Evolutionary conservation across 2,888 invertebrate genomes (phyloP).

Genomic region (Sipha maydis): DNA sequence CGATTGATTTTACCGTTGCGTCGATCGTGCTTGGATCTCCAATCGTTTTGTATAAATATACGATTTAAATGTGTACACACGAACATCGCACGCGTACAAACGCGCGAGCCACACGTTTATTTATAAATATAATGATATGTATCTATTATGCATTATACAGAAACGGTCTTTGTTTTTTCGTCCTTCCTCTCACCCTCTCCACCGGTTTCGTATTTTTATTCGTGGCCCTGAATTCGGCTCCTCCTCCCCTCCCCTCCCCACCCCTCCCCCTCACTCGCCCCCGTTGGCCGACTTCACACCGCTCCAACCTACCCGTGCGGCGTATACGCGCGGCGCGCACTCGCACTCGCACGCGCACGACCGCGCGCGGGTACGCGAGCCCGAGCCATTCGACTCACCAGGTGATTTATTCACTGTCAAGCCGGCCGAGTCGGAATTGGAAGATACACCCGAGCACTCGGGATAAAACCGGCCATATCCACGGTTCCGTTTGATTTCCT

Average conservation of each 20-base stretch:
- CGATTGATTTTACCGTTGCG: too few relatives aligned
- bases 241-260: background rate
- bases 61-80: too few relatives aligned
- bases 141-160: background rate
- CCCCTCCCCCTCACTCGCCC: too few relatives aligned
- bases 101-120: too few relatives aligned
- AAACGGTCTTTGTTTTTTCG: background rate
- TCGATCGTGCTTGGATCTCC: too few relatives aligned
- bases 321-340: background rate
- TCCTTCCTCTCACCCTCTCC: background rate
- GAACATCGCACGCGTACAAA: too few relatives aligned
- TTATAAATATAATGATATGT: too few relatives aligned
- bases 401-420: constrained; percentile 60
- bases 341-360: background rate
- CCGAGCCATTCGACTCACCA: constrained; percentile 38
- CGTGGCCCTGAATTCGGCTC: constrained; percentile 36
- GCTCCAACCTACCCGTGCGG: background rate
- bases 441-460: constrained; percentile 58
- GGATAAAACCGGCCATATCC: constrained; percentile 59
- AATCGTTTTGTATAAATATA: too few relatives aligned
- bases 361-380: background rate
- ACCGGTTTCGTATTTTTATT: background rate
- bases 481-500: constrained; percentile 61
- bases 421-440: constrained; percentile 60
- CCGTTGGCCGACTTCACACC: background rate